Conservation (phyloP, 1,140 invertebrate species). For the Papilio helenus region DNA sequence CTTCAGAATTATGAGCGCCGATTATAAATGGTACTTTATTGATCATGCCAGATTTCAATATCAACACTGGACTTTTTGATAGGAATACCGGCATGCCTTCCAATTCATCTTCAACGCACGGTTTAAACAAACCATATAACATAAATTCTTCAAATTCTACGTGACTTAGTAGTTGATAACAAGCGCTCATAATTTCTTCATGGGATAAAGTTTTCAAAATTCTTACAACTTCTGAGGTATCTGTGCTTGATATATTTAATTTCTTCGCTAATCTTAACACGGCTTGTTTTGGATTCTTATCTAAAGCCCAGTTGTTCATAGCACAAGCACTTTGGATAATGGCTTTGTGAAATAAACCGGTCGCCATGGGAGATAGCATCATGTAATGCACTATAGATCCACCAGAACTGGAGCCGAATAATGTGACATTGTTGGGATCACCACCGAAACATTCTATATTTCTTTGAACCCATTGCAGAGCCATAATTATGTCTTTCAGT, state of each 20-base stretch:
- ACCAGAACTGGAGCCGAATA: slow-evolving; percentile 85
- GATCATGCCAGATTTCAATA: slow-evolving; percentile 71
- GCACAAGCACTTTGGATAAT: slow-evolving; percentile 74
- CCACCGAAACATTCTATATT: slow-evolving; percentile 85
- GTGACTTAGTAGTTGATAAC: slow-evolving; percentile 45
- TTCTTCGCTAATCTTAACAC: slow-evolving; percentile 62
- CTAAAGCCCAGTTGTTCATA: slow-evolving; percentile 68
- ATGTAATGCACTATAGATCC: slow-evolving; percentile 82
- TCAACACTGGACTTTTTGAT: slow-evolving; percentile 59
- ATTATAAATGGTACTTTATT: slow-evolving; percentile 76
- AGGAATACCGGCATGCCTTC: slow-evolving; percentile 71
- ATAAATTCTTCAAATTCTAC: slow-evolving; percentile 44
- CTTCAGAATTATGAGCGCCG: slow-evolving; percentile 69
- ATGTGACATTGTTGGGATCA: slow-evolving; percentile 84
- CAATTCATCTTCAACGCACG: slow-evolving; percentile 72
- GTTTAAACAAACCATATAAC: slow-evolving; percentile 67
- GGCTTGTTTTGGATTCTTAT: slow-evolving; percentile 60
- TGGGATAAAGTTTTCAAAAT: slow-evolving; percentile 58
- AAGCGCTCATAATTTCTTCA: slow-evolving; percentile 58
- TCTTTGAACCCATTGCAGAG: slow-evolving; percentile 85
- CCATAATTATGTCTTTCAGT: slow-evolving; percentile 85
- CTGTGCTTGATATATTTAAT: slow-evolving; percentile 60
- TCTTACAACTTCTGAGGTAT: slow-evolving; percentile 64
- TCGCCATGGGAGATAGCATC: slow-evolving; percentile 83
- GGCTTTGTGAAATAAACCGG: slow-evolving; percentile 82